Percentiles rank a stretch among this genome's conserved stretches.
Conservation (phyloP, 2,888 invertebrate species). For the Podabrus alpinus region DNA sequence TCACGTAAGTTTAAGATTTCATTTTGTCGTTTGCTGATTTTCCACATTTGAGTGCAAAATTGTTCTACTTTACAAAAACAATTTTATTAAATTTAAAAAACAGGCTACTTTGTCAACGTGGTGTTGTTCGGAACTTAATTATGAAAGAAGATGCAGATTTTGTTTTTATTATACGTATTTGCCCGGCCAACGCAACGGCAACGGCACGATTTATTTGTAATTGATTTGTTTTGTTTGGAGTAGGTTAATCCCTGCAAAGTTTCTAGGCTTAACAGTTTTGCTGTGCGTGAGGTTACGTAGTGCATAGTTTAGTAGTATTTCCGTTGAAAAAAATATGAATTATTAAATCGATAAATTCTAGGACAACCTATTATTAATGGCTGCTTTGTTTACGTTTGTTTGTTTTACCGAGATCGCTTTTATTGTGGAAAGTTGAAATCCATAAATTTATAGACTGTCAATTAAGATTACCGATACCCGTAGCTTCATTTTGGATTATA, state of each 20-base stretch:
- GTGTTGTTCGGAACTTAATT: not conserved
- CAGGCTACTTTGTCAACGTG: not conserved
- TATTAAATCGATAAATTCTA: slow-evolving; percentile 13
- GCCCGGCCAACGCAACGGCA: not conserved
- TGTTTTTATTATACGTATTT: not conserved
- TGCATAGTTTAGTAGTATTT: slow-evolving; percentile 16
- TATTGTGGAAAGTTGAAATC: not conserved
- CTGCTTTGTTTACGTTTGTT: slow-evolving; percentile 7
- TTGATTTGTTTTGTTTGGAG: slow-evolving; percentile 9
- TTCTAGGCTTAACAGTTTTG: not conserved
- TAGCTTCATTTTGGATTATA: not conserved
- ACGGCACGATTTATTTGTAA: not conserved
- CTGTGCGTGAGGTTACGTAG: slow-evolving; percentile 16
- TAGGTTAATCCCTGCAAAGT: not conserved
- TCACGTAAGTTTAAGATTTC: slow-evolving; percentile 28
- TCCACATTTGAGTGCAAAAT: slow-evolving; percentile 19
- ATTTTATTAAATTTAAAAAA: slow-evolving; percentile 4
- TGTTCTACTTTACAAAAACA: slow-evolving; percentile 11
- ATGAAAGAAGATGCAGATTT: not conserved
- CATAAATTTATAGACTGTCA: not conserved
- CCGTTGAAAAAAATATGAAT: slow-evolving; percentile 15
- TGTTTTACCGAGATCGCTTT: not conserved
- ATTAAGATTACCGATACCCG: not conserved
- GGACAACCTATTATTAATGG: slow-evolving; percentile 6
- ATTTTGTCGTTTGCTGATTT: slow-evolving; percentile 20